These are phyloP conservation scores for Ophion ventricosus DNA, from an alignment of 2,888 invertebrate species.

Conservation along the genomic window DNA sequence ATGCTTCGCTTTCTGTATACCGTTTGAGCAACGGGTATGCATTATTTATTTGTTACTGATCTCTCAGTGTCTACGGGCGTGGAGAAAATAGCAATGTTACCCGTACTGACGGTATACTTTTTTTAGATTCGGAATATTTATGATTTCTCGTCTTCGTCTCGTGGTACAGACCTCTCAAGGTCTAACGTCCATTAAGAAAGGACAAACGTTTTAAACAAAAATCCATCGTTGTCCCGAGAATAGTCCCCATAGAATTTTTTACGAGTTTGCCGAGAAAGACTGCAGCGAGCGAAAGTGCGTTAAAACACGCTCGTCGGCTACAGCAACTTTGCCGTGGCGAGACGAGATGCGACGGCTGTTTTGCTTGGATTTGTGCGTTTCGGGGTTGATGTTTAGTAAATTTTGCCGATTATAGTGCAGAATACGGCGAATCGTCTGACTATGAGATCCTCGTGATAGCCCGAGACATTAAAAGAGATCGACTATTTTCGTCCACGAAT, in stretches of 20 bases:
- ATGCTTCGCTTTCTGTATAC: too few relatives aligned
- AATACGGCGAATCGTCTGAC: slow-evolving; percentile 56
- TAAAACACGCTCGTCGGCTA: slow-evolving; percentile 27
- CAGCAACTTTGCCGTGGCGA: neutral
- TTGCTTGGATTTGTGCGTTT: slow-evolving; percentile 32
- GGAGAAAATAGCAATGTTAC: neutral
- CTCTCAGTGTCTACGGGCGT: neutral
- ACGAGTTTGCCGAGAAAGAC: slow-evolving; percentile 62
- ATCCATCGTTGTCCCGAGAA: slow-evolving; percentile 53
- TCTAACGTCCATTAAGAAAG: slow-evolving; percentile 58
- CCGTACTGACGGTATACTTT: neutral
- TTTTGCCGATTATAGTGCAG: slow-evolving; percentile 57
- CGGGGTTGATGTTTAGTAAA: slow-evolving; percentile 56
- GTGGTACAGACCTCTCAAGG: slow-evolving; percentile 56
- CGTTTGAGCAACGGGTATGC: too few relatives aligned
- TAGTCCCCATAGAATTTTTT: slow-evolving; percentile 64
- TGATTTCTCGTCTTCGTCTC: slow-evolving; percentile 20
- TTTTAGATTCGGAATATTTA: slow-evolving; percentile 9
- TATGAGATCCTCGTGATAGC: slow-evolving; percentile 31
- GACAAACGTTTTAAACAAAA: slow-evolving; percentile 64
- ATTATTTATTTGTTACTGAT: too few relatives aligned
- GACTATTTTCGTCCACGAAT: slow-evolving; percentile 47
- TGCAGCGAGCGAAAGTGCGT: slow-evolving; percentile 40
- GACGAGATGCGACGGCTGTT: slow-evolving; percentile 28
- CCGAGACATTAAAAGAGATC: slow-evolving; percentile 33